phyloP scores from a whole-genome alignment of 2,888 invertebrate species.

The Apantesis nais region DNA sequence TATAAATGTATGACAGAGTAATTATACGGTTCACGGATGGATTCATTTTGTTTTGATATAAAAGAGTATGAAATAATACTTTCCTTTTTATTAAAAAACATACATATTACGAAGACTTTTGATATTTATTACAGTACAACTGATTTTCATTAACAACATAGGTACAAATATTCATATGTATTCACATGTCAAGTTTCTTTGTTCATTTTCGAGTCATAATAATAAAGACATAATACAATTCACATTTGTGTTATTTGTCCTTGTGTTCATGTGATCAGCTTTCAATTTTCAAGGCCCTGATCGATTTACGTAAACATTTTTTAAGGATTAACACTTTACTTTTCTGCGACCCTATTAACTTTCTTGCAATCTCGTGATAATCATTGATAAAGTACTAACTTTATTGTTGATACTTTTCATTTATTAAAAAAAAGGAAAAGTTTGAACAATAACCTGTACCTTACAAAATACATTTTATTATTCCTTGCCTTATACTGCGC shows the following conservation, averaged over 20 bases:
- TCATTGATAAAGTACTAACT: background rate
- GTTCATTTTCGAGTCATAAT: background rate
- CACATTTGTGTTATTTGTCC: background rate
- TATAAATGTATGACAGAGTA: background rate
- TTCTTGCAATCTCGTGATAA: background rate
- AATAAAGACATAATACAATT: background rate
- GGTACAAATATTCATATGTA: background rate
- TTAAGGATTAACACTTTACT: background rate
- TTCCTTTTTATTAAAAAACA: background rate
- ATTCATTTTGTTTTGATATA: constrained; percentile 1
- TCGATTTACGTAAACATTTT: background rate
- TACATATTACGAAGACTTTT: background rate
- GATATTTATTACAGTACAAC: background rate
- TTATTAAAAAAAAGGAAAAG: background rate
- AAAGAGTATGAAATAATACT: constrained; percentile 1
- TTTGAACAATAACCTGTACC: background rate
- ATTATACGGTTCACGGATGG: constrained; percentile 1
- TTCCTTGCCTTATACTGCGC: background rate
- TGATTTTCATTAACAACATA: background rate
- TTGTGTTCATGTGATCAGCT: background rate
- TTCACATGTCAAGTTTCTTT: background rate
- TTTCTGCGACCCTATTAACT: background rate
- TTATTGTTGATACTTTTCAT: background rate
- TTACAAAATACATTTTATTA: background rate
- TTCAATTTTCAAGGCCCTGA: background rate